Evolutionary conservation across 2,113 vertebrate genomes (phyloP), one percentile per base, ranked within the genome.

Genomic region (Chaetodon trifascialis): DNA sequence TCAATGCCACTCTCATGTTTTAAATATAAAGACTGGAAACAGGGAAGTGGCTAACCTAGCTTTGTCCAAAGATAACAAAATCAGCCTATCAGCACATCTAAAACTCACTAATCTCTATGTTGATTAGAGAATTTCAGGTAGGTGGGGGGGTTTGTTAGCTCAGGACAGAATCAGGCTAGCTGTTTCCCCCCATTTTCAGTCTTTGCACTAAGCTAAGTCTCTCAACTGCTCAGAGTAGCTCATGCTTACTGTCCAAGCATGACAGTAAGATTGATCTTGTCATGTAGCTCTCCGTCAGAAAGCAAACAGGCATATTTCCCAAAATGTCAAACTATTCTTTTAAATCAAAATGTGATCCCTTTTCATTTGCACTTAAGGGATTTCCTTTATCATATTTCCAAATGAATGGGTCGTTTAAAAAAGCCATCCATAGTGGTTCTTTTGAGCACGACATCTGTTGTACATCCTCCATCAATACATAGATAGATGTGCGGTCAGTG

Each of bases 391-490:
- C 25, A 59, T 34, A 47, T 67, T 69, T 79, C 47, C 55, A 19
- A 64, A 55, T 59, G 19, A 86, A 64, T 30, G 49, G 70, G 75
- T 14, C 7, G 12, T 78, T 80, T 52, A 12, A 19, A 72, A 74
- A 80, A 67, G 34, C 3, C 30, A 65, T 64, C 64, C 44, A 54
- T 14, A 40, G 46, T 7, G 52, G n/a, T 42, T 79, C 36, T 47
- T 77, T 73, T 72, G 72, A 78, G 40, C 66, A 69, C 21, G 30
- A 71, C 70, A 83, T 83, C 70, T 85, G 70, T 65, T 85, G 73
- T 54, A 72, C 78, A 73, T 88, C 70, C 64, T 56, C 51, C 56
- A 65, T 83, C 69, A 81, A 64, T 51, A 76, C 74, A 81, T 76
- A 68, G 40, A 75, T 14, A 36, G 73, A 82, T 86, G 76, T 64